phyloP scores from a whole-genome alignment of 2,113 vertebrate genomes.

The Petroica traversi region DNA sequence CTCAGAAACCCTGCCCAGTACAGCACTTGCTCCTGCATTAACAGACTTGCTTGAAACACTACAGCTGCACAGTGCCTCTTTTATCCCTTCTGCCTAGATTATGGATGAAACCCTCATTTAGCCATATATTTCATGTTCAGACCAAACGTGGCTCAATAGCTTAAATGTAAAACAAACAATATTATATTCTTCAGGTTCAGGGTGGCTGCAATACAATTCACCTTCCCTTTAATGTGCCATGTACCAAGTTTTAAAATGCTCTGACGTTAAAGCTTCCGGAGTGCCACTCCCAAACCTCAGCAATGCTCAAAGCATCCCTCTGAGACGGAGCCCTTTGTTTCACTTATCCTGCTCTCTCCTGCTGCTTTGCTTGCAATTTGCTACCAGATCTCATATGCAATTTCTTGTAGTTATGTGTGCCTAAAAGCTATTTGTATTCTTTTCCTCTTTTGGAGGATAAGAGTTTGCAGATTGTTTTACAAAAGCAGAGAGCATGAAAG shows the following conservation, averaged over 20 bases:
- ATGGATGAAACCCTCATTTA: not conserved
- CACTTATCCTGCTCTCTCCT: not conserved
- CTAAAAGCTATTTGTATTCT: not conserved
- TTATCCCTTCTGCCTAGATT: not conserved
- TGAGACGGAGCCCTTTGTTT: not conserved
- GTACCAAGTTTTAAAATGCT: not conserved
- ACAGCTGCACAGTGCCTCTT: not conserved
- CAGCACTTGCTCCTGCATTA: not conserved
- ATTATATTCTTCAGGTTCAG: not conserved
- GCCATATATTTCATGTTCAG: not conserved
- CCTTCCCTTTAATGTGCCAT: not conserved
- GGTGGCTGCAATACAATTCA: not conserved
- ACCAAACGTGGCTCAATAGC: not conserved
- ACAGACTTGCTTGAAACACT: not conserved
- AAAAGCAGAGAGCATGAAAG: not conserved
- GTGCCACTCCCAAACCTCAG: not conserved
- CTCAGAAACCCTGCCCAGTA: not conserved
- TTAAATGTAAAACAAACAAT: not conserved
- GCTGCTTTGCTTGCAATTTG: not conserved
- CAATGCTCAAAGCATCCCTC: not conserved
- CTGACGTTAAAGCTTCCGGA: not conserved
- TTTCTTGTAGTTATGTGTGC: not conserved
- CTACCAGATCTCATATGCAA: not conserved
- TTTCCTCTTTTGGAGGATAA: not conserved
- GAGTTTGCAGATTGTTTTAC: not conserved